Evolutionary conservation across 2,888 invertebrate species (phyloP), one percentile per base, ranked within the genome.

Genomic region (Creontiades dilutus): DNA sequence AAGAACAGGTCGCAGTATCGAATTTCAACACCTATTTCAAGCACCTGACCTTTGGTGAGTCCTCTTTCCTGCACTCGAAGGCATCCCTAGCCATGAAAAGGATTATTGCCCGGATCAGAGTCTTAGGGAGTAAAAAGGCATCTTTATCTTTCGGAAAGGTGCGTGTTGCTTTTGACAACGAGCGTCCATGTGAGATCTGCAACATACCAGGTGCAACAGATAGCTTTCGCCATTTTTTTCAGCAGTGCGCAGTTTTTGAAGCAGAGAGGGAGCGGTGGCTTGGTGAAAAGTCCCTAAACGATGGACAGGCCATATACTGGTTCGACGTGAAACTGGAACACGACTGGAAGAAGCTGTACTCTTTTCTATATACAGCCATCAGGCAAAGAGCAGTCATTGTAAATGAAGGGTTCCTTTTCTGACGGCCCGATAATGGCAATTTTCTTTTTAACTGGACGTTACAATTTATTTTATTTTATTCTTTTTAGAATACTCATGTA

Each of bases 31-130:
- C 14, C 81, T 47, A 47, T 37, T 81, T 81, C 37, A n/a, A 78
- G 27, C 14, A 14, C n/a, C 78, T 27, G 61, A n/a, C 27, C 78
- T 78, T 78, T 78, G 19, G 19, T 78, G 19, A 37, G 37, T 4
- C 37, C 37, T 37, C 37, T 37, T 37, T 37, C 37, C 37, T 37
- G 37, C 37, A 37, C 48, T 46, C 81, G 48, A 47, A 46, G 81
- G 81, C 81, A 81, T 81, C 81, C 23, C 47, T 81, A 16, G n/a
- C 9, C 48, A 37, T 81, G 46, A 81, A 81, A 81, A 81, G 81
- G 81, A 37, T 81, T n/a, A 81, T 81, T 81, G 16, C 81, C 47
- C 81, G 81, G 48, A 81, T 81, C 48, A 37, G 81, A 81, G 81
- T 81, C 13, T n/a, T 81, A 47, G 2, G 81, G 48, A 3, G 1